phyloP scores from a whole-genome alignment of 2,888 invertebrate species.

The Campaea margaritaria region DNA sequence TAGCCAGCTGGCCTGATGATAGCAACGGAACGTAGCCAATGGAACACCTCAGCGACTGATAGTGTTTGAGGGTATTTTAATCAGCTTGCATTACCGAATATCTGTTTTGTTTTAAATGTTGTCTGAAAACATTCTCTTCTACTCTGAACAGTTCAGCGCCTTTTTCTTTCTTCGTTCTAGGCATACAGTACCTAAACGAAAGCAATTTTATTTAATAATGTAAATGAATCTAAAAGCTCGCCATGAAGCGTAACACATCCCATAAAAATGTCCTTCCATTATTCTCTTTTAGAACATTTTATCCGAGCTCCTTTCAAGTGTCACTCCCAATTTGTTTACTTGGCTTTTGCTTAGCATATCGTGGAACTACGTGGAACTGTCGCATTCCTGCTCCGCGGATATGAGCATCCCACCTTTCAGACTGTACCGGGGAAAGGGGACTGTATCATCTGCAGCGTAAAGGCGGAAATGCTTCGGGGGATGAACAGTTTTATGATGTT shows the following conservation, averaged over 20 bases:
- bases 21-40: too few species aligned
- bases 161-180: too few species aligned
- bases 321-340: slow-evolving; percentile 78
- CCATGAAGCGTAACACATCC: slow-evolving; percentile 18
- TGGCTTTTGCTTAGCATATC: slow-evolving; percentile 80
- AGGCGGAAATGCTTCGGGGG: slow-evolving; percentile 35
- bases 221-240: slow-evolving; percentile 8
- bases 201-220: neutral
- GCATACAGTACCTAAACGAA: too few species aligned
- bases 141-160: too few species aligned
- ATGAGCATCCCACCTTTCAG: slow-evolving; percentile 68
- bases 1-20: too few species aligned
- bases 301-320: slow-evolving; percentile 57
- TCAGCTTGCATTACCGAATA: too few species aligned
- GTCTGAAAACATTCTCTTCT: too few species aligned
- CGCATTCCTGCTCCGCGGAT: slow-evolving; percentile 71
- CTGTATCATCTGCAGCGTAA: slow-evolving; percentile 21
- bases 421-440: slow-evolving; percentile 12
- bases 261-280: slow-evolving; percentile 30
- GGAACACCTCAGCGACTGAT: too few species aligned
- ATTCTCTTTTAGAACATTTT: slow-evolving; percentile 57
- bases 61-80: too few species aligned
- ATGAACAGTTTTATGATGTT: slow-evolving; percentile 25
- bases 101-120: too few species aligned
- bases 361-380: slow-evolving; percentile 72